These are phyloP conservation scores for Tursiops truncatus DNA, from an alignment of 2,113 vertebrate species.

Conservation along the genomic window DNA sequence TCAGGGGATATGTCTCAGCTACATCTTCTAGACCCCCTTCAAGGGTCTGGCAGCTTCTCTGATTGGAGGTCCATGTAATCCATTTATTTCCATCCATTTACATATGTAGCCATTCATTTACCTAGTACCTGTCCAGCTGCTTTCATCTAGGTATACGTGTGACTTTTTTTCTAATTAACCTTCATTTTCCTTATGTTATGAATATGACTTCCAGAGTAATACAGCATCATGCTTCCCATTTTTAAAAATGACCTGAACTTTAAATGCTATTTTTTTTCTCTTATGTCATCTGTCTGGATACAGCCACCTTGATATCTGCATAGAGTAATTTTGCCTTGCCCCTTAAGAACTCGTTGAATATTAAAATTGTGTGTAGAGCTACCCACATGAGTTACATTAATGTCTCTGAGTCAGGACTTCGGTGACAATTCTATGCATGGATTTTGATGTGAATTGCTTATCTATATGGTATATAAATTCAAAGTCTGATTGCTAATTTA, in stretches of 20 bases:
- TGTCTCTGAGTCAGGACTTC: background rate
- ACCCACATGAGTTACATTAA: background rate
- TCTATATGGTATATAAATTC: background rate
- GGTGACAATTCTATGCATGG: background rate
- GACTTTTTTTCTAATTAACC: background rate
- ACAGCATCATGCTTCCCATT: background rate
- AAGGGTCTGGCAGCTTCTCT: background rate
- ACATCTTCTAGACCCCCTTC: background rate
- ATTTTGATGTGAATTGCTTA: background rate
- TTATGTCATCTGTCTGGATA: background rate
- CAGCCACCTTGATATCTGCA: slow-evolving; percentile 39
- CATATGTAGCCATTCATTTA: background rate
- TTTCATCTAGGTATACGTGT: background rate
- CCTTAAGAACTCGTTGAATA: background rate
- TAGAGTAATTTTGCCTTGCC: background rate
- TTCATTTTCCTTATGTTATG: background rate
- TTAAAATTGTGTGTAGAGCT: background rate
- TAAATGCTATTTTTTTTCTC: slow-evolving; percentile 34
- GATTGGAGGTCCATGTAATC: background rate
- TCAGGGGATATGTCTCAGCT: background rate
- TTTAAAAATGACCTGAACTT: slow-evolving; percentile 47
- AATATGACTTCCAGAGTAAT: background rate
- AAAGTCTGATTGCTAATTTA: background rate
- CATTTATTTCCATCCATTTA: background rate
- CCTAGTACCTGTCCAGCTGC: background rate